Evolutionary conservation across 2,888 invertebrate species (phyloP), one percentile per base, ranked within the genome.

Genomic region (Iphiclides podalirius): DNA sequence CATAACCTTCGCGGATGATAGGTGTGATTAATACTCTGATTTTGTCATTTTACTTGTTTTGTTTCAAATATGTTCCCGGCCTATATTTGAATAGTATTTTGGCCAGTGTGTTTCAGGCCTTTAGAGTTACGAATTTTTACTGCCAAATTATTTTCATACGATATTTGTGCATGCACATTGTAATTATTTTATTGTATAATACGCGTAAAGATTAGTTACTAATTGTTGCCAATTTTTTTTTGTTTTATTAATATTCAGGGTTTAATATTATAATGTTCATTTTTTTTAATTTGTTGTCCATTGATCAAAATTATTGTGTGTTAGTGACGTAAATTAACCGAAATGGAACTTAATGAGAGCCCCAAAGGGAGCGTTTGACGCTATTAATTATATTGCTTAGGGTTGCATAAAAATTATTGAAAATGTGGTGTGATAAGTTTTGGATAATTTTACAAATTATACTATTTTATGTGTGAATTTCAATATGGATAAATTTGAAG

Each of bases 401-500:
- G 83, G 78, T 84, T 87, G 85, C 87, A 86, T 83, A 83, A 86
- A 84, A 20, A 79, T 72, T 76, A 77, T 79, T 74, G 77, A 84
- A 31, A 83, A 83, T 75, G 85, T 86, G 86, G 85, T 86, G 86
- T 88, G 87, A 88, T 88, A 88, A 82, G 85, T 88, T 88, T 88
- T 88, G 83, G 88, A 88, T 87, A 85, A 86, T 88, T 88, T 88
- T 88, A 88, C 88, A 88, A 88, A 85, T 87, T 86, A 79, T 86
- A 86, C 85, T 86, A 86, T 85, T 85, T 86, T 88, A 78, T 81
- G 82, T 86, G 85, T 84, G 80, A 79, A 83, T 82, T 86, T 83
- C 83, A 79, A 79, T 78, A 78, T 79, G 70, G 72, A 75, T 70
- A 82, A 84, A 82, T 80, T 80, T 66, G 66, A 82, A 76, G 75